phyloP scores from a whole-genome alignment of 2,113 vertebrate species.

The Brachypteracias leptosomus region DNA sequence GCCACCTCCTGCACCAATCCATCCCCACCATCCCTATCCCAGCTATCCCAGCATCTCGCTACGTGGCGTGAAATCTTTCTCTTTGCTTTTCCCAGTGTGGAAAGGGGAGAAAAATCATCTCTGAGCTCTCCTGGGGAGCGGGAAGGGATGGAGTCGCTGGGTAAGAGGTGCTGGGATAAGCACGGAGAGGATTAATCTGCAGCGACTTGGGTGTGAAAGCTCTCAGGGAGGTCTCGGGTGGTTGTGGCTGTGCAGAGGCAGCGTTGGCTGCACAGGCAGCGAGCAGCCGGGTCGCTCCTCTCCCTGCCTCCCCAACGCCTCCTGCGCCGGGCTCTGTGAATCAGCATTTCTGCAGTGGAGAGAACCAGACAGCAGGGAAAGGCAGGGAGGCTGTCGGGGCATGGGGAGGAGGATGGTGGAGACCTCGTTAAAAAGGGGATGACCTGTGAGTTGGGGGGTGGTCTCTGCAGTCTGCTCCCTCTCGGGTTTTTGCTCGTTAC shows the following conservation, averaged over 20 bases:
- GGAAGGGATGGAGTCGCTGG: background rate
- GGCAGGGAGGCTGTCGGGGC: background rate
- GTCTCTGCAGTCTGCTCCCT: background rate
- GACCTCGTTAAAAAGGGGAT: background rate
- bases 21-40: rapidly evolving
- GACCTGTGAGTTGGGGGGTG: background rate
- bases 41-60: background rate
- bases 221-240: background rate
- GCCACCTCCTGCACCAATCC: background rate
- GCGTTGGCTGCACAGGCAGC: background rate
- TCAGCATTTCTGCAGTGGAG: conserved; percentile 49
- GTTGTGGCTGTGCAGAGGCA: background rate
- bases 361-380: background rate
- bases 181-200: background rate
- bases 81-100: background rate
- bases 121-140: background rate
- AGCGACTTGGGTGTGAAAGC: background rate
- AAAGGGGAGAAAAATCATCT: background rate
- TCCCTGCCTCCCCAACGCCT: conserved; percentile 3
- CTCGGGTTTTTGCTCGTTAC: background rate
- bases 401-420: background rate
- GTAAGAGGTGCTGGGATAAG: background rate
- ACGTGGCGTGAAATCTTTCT: background rate
- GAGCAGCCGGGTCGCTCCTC: background rate
- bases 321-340: conserved; percentile 31